A percentile compares a stretch with the other conserved stretches of the same genome.
Conservation (phyloP, 2,888 invertebrate genomes). For the Sarcophaga rosellei region DNA sequence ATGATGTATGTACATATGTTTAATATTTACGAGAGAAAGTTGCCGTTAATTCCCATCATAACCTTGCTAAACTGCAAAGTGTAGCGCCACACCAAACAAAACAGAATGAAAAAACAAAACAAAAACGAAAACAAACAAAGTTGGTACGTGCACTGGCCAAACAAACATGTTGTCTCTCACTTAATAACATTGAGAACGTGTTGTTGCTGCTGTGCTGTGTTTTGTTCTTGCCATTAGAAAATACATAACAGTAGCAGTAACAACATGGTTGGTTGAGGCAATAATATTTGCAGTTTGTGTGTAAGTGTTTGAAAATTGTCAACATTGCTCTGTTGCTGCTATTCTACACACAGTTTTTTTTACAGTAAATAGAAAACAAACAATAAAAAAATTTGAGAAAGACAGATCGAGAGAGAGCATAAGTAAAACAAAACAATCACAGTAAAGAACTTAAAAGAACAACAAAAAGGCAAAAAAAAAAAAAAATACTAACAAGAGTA, state of each 20-base stretch:
- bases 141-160: conserved; percentile 54
- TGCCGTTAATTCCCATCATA: not conserved
- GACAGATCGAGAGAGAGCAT: not conserved
- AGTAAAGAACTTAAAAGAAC: not conserved
- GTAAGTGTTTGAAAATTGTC: conserved; percentile 54
- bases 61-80: not conserved
- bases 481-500: conserved; percentile 42
- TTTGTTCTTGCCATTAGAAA: conserved; percentile 7
- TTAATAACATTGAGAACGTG: conserved; percentile 61
- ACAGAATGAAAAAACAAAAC: not conserved
- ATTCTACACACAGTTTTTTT: not conserved
- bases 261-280: not conserved
- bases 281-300: conserved; percentile 37
- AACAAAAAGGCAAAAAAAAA: not conserved
- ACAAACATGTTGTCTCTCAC: conserved; percentile 60
- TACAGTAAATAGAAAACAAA: conserved; percentile 45
- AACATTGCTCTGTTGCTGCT: conserved; percentile 25
- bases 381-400: conserved; percentile 7
- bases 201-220: conserved; percentile 29
- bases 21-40: no score
- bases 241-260: not conserved
- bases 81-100: not conserved
- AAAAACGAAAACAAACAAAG: not conserved
- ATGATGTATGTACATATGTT: no score
- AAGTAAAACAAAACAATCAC: not conserved